Evolutionary conservation across 2,888 invertebrate genomes (phyloP).

Genomic region (Rutpela maculata): DNA sequence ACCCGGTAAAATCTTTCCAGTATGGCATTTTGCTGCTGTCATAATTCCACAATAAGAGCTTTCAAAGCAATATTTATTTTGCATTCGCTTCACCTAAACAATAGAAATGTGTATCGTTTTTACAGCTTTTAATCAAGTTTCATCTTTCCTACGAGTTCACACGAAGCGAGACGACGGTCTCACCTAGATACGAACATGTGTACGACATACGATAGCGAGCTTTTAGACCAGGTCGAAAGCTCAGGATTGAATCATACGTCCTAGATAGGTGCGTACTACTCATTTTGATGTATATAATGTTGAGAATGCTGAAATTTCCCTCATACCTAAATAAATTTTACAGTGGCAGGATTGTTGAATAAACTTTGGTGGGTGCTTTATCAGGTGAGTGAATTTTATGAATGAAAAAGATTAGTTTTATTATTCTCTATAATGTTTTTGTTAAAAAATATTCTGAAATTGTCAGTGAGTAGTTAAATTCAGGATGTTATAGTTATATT

Average conservation of each 20-base stretch:
- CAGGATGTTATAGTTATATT: background rate
- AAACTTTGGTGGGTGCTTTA: slow-evolving; percentile 26
- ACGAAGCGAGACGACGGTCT: slow-evolving; percentile 38
- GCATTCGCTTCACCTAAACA: slow-evolving; percentile 18
- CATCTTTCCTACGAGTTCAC: slow-evolving; percentile 36
- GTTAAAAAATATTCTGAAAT: background rate
- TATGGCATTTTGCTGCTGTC: background rate
- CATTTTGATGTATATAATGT: slow-evolving; percentile 59
- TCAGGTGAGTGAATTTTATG: slow-evolving; percentile 50
- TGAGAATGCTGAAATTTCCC: slow-evolving; percentile 55
- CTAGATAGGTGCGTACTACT: slow-evolving; percentile 47
- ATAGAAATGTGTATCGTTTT: slow-evolving; percentile 35
- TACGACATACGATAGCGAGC: slow-evolving; percentile 45
- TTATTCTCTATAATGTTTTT: background rate
- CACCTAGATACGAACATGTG: slow-evolving; percentile 42
- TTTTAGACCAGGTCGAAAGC: slow-evolving; percentile 46
- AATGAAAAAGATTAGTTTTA: slow-evolving; percentile 11
- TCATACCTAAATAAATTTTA: slow-evolving; percentile 55
- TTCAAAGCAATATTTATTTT: slow-evolving; percentile 10
- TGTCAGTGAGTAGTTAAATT: background rate
- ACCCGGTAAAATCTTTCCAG: background rate
- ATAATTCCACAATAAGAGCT: background rate
- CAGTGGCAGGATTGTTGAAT: slow-evolving; percentile 42
- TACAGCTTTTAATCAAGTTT: slow-evolving; percentile 44
- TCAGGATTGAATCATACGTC: slow-evolving; percentile 50